Base-by-base conservation (phyloP, 2,888 invertebrate species). In the Lysandra coridon region DNA sequence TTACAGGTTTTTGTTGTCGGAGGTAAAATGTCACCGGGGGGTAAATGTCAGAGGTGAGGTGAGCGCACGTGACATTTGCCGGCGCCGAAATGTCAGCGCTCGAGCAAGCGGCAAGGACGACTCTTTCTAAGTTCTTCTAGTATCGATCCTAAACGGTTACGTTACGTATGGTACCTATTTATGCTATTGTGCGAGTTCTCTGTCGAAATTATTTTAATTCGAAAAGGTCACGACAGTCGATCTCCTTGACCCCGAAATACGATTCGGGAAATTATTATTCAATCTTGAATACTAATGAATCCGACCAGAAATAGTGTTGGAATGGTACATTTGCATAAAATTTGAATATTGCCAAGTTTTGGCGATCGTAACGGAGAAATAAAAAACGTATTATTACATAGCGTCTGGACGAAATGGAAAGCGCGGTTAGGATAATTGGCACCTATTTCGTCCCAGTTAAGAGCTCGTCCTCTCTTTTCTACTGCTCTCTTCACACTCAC, bases 51-150 rank as follows among this genome's bases (percentile, higher is more conserved):
- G 87, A 94, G 94, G 92, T 92, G 86, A 87, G 85, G 88, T 90
- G 89, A 90, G 91, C 90, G 90, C 90, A 88, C 90, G 89, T 91
- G 93, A 93, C 94, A 93, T 94, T 93, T 94, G 93, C 91, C 92
- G 86, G 87, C 85, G 84, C 88, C 84, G 83, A 94, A 94, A 94
- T 94, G 93, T 91, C 93, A 94, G 93, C 90, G 90, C 90, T 93
- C 93, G 89, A 90, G 93, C 90, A 93, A 93, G 90, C 89, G 85
- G 90, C 94, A 94, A 94, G 94, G 94, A 93, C 93, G 93, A 91
- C 90, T 93, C 92, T 92, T 93, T 93, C 91, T 91, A 90, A 88
- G 91, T 88, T 87, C 90, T 90, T 92, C 91, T 89, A 23, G 23
- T 23, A 87, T 88, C 88, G 89, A 87, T 87, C 88, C 86, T 86